Evolutionary conservation across 2,888 invertebrate species (phyloP).

Genomic region (Eilema griseolum): DNA sequence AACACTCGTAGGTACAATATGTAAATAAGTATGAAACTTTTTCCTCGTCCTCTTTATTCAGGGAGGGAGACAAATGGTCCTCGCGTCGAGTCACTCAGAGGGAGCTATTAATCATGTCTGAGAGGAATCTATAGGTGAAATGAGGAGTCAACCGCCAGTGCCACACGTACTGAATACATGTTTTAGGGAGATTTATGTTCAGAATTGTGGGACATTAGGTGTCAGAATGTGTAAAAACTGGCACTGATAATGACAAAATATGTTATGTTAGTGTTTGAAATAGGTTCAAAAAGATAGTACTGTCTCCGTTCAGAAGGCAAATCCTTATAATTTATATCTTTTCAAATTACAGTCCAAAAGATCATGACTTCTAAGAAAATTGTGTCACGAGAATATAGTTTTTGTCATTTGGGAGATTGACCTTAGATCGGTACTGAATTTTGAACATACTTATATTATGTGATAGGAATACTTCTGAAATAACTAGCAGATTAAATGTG

Average conservation of each 20-base stretch:
- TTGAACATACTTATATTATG: no score
- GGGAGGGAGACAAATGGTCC: constrained; percentile 69
- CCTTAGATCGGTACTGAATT: no score
- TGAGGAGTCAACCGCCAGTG: constrained; percentile 45
- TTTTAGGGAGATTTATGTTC: constrained; percentile 44
- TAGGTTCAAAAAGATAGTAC: background rate
- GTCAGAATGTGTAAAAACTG: constrained; percentile 19
- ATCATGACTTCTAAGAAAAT: no score
- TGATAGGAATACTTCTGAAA: no score
- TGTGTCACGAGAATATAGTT: no score
- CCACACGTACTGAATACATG: constrained; percentile 41
- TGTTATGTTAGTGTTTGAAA: background rate
- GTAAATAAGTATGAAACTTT: constrained; percentile 74
- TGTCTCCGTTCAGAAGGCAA: no score
- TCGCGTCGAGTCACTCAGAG: constrained; percentile 62
- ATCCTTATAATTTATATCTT: no score
- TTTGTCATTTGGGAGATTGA: no score
- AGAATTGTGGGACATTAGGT: constrained; percentile 27
- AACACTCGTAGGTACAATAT: constrained; percentile 58
- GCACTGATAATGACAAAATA: background rate
- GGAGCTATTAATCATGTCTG: constrained; percentile 69
- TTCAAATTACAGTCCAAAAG: no score
- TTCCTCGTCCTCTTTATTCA: constrained; percentile 57
- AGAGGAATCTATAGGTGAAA: constrained; percentile 61
- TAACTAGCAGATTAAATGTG: no score